Conservation (phyloP, 2,888 invertebrate genomes). For the Itoplectis maculator region DNA sequence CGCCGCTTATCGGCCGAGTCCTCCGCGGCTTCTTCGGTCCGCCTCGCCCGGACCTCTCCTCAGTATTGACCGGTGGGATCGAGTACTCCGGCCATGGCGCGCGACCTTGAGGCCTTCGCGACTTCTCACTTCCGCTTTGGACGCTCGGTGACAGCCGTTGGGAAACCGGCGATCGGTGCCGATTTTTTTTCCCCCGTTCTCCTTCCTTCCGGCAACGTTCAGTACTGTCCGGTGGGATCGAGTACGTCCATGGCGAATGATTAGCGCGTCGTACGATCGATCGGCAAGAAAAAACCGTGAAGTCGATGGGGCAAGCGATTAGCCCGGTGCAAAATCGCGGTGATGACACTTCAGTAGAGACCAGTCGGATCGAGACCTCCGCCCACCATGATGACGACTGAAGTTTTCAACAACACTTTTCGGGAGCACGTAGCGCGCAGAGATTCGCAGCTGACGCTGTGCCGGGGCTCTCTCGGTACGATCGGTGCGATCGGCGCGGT, state of each 20-base stretch:
- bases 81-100: conserved; percentile 79
- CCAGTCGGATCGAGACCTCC: conserved; percentile 81
- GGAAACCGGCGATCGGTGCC: conserved; percentile 19
- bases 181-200: conserved; percentile 67
- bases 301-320: not conserved
- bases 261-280: conserved; percentile 30
- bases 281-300: not conserved
- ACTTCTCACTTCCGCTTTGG: conserved; percentile 54
- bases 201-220: conserved; percentile 68
- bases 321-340: not conserved
- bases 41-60: conserved; percentile 63
- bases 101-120: conserved; percentile 74
- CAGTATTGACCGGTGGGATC: conserved; percentile 82
- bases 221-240: conserved; percentile 81
- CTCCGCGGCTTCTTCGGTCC: conserved; percentile 37
- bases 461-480: not conserved
- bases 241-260: conserved; percentile 75
- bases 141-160: conserved; percentile 32
- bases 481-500: not conserved
- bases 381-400: conserved; percentile 76
- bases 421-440: conserved; percentile 15
- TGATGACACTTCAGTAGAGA: conserved; percentile 76
- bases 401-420: conserved; percentile 11
- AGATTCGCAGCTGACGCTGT: not conserved
- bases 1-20: too few relatives aligned